Evolutionary conservation across 2,113 vertebrate species (phyloP), one percentile per base, ranked within the genome.

Genomic region (Edolisoma coerulescens): DNA sequence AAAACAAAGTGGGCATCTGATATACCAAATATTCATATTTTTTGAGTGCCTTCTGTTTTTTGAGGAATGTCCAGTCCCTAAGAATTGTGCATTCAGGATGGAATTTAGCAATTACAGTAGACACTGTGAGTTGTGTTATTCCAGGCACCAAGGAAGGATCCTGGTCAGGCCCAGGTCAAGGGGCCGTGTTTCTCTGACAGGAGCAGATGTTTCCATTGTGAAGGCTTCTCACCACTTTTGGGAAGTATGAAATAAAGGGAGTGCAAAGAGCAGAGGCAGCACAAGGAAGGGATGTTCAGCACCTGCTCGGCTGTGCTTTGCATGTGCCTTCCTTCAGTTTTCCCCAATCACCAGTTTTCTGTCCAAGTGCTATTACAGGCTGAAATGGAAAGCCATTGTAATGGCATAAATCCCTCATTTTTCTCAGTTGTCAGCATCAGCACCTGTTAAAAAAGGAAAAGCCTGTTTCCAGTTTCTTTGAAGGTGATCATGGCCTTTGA

Each of bases 351-450:
- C 77, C 90, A 92, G 49, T 49, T 73, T 81, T 90, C 50, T 37
- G 57, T 69, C 87, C 84, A 77, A 84, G 77, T 45, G 93, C 87
- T 89, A 87, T 94, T 91, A 91, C 35, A 82, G 85, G 67, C 75
- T 79, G 47, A 77, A 84, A 68, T 73, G 32, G 14, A 95, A 93
- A 94, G 87, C 59, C 35, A 26, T 22, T 89, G 89, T 73, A 86
- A 95, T 24, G 44, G 30, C 17, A 79, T 63, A 44, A 95, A 86
- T 75, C 65, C 69, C 35, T 79, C 86, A 50, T 95, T 95, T 94
- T 89, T 91, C 88, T 90, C 88, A 82, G 87, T 56, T 26, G 85
- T 91, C 94, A 95, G 86, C 88, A 93, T 41, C 82, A 95, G 75
- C 61, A 78, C 39, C 17, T 79, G 54, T 17, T 91, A 60, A 57